A percentile compares a stretch with the other conserved stretches of the same genome.
These are phyloP conservation scores for Ranitomeya variabilis DNA, from an alignment of 2,113 vertebrate species.

Conservation along the genomic window DNA sequence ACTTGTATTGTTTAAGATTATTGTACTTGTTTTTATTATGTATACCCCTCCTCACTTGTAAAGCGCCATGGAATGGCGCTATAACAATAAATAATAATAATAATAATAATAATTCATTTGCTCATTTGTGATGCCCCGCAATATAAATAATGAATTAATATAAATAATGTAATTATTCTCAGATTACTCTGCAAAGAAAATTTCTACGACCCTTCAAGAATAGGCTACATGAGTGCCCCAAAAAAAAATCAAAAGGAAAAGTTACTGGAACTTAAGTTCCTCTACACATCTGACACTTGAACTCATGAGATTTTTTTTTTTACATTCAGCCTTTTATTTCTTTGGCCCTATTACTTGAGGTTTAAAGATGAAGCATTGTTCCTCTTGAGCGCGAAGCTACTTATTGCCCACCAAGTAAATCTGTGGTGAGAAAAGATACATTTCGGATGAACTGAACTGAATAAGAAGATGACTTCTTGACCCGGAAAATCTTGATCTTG, in stretches of 20 bases:
- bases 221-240: no score
- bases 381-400: neutral
- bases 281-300: neutral
- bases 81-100: no score
- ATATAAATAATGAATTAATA: no score
- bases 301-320: neutral
- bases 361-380: neutral
- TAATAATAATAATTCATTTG: no score
- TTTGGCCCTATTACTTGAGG: neutral
- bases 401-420: neutral
- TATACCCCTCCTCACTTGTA: no score
- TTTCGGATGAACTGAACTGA: neutral
- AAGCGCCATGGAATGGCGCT: no score
- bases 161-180: no score
- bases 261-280: neutral
- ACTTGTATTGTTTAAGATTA: no score
- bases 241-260: neutral
- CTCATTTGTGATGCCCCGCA: no score
- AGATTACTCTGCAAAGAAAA: no score
- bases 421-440: neutral
- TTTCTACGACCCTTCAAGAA: no score
- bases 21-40: no score
- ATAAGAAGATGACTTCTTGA: conserved; percentile 25
- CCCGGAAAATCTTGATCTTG: conserved; percentile 9
- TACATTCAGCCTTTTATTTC: neutral